Evolutionary conservation across 2,797 vertebrate genomes (phyloP).

Genomic region (Philypnodon macrostomus): DNA sequence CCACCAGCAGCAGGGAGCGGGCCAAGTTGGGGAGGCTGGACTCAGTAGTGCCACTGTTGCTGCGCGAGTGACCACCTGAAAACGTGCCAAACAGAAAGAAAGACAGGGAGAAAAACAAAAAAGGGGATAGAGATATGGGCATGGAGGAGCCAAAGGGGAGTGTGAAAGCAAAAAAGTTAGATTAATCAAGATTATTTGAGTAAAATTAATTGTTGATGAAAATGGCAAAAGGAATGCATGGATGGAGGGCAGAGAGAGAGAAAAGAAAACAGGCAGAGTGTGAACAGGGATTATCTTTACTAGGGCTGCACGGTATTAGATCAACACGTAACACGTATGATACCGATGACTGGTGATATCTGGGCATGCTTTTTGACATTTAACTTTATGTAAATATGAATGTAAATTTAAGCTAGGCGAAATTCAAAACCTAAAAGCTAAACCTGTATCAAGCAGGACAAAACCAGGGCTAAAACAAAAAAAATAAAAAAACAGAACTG

Average conservation of each 20-base stretch:
- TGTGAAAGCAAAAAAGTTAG: conserved; percentile 75
- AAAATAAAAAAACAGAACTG: too few relatives aligned
- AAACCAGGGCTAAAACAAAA: too few relatives aligned
- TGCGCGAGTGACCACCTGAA: conserved; percentile 99
- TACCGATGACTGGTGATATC: too few relatives aligned
- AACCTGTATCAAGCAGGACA: too few relatives aligned
- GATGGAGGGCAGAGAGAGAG: conserved; percentile 58
- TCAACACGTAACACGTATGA: too few relatives aligned
- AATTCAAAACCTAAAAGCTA: too few relatives aligned
- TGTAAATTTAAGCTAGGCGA: too few relatives aligned
- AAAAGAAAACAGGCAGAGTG: conserved; percentile 72
- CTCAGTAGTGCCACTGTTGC: conserved; percentile 99
- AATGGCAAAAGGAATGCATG: conserved; percentile 73
- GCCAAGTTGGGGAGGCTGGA: conserved; percentile 99
- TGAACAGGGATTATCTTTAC: conserved; percentile 71
- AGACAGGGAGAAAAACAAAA: conserved; percentile 78
- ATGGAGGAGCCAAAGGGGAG: conserved; percentile 63
- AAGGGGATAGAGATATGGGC: conserved; percentile 71
- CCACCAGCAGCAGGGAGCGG: conserved; percentile 99
- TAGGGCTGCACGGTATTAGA: too few relatives aligned
- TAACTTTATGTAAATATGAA: too few relatives aligned
- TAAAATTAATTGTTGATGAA: conserved; percentile 78
- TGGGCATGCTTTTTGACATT: too few relatives aligned
- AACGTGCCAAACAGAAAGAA: conserved; percentile 89
- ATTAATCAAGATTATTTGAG: conserved; percentile 42